These are phyloP conservation scores for Eulithis testata DNA, from an alignment of 2,888 invertebrate genomes.

Conservation along the genomic window DNA sequence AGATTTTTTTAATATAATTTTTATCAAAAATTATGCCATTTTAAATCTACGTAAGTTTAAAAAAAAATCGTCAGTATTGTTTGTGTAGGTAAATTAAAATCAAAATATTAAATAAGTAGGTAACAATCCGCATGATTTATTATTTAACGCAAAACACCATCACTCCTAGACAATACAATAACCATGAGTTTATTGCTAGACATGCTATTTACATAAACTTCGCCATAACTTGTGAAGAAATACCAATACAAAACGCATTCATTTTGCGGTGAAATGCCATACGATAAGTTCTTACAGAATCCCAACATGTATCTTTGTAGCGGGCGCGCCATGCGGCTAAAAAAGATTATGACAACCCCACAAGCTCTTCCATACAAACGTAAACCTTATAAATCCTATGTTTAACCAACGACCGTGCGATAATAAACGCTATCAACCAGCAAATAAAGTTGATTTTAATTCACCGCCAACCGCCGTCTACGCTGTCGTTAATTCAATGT, in stretches of 20 bases:
- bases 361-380: slow-evolving; percentile 66
- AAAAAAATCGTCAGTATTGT: too few species aligned
- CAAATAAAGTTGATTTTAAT: slow-evolving; percentile 62
- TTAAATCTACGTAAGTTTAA: too few species aligned
- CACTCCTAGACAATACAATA: neutral
- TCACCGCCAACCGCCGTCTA: slow-evolving; percentile 53
- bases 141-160: neutral
- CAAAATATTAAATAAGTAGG: too few species aligned
- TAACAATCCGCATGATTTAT: too few species aligned
- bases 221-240: slow-evolving; percentile 25
- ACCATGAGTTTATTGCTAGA: slow-evolving; percentile 44
- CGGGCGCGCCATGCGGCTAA: slow-evolving; percentile 76
- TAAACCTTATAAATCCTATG: slow-evolving; percentile 72
- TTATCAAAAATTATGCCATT: too few species aligned
- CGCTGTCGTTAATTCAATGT: slow-evolving; percentile 80
- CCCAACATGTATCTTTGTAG: slow-evolving; percentile 69
- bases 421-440: slow-evolving; percentile 56
- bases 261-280: slow-evolving; percentile 61
- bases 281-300: slow-evolving; percentile 67
- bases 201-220: slow-evolving; percentile 25
- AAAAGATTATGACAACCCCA: slow-evolving; percentile 82
- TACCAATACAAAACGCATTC: slow-evolving; percentile 28
- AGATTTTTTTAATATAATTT: too few species aligned
- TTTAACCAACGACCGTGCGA: slow-evolving; percentile 48
- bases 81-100: too few species aligned